Base-by-base conservation (phyloP, 2,888 invertebrate species). In the Colletes collaris region DNA sequence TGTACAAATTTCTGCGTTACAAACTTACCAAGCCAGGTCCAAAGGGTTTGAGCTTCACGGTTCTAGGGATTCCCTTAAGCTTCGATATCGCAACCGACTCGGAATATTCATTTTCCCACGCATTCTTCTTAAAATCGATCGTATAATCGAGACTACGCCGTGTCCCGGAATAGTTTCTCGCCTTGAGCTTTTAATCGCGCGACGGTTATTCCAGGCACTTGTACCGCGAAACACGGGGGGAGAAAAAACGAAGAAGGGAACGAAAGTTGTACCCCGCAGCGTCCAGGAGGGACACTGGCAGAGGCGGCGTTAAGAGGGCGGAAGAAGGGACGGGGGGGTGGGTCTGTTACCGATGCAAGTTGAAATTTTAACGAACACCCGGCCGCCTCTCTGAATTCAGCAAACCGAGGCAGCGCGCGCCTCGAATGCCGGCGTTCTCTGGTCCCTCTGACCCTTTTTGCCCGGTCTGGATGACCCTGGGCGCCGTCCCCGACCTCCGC, bases 331-430 rank as follows among this genome's bases (percentile, higher is more conserved):
- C 10, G 44, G 10, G 8, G 3, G 55, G 16, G 58, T 7, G 55
- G 35, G 69, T n/a, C 65, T 79, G 72, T 81, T 74, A 84, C 79
- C 74, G 82, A 86, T 87, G 87, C 80, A 78, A 78, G 80, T 65
- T 86, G 85, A 85, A 86, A 86, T 85, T 86, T 86, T 86, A 86
- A 86, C 79, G 85, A 86, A 85, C 79, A 59, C 63, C 63, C 68
- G 59, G 55, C 70, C 46, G 53, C 56, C 16, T 73, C 52, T 50
- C 35, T 70, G 71, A 86, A 85, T 85, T 83, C 78, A 68, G 71
- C 59, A 49, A 16, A 74, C 59, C 60, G 66, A 35, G 55, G 27
- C 60, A 62, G 53, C 70, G 59, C 67, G 44, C 65, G 49, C 49
- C 50, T 59, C 60, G 62, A 40, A 56, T 78, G 65, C 60, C 65